These are phyloP conservation scores for Falco novaeseelandiae DNA, from an alignment of 2,797 vertebrate species.

Conservation along the genomic window DNA sequence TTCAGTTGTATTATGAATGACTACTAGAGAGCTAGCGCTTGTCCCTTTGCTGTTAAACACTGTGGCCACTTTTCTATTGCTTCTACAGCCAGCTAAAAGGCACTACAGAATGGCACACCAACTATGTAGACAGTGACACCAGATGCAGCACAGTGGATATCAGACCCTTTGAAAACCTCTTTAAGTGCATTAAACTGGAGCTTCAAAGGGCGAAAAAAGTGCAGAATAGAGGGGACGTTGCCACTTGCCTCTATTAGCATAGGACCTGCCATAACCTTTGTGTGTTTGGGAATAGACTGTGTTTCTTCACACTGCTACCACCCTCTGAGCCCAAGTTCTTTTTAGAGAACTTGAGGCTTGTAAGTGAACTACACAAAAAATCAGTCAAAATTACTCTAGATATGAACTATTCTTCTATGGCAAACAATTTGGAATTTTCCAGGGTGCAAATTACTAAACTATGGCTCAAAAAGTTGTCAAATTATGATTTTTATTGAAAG, in stretches of 20 bases:
- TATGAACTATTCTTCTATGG: background rate
- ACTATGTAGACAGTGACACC: rapidly evolving
- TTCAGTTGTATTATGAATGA: background rate
- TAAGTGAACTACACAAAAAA: background rate
- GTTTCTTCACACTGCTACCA: background rate
- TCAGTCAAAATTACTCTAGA: background rate
- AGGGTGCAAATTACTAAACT: background rate
- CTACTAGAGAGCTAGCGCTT: background rate
- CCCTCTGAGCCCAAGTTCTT: background rate
- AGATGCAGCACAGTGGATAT: background rate
- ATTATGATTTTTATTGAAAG: background rate
- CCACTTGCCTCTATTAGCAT: background rate
- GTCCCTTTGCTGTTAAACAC: background rate
- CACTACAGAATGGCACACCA: rapidly evolving
- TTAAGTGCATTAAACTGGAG: background rate
- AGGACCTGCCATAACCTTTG: background rate
- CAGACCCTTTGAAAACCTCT: background rate
- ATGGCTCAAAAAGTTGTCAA: background rate
- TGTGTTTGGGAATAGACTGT: background rate
- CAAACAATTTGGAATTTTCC: background rate
- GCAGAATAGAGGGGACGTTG: rapidly evolving
- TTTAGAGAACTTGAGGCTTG: background rate
- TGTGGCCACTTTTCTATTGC: background rate
- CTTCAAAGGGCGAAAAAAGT: background rate
- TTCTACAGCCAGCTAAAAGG: background rate